A percentile compares a stretch with the other conserved stretches of the same genome.
These are phyloP conservation scores for Salarias fasciatus DNA, from an alignment of 2,797 vertebrate species.

Conservation along the genomic window DNA sequence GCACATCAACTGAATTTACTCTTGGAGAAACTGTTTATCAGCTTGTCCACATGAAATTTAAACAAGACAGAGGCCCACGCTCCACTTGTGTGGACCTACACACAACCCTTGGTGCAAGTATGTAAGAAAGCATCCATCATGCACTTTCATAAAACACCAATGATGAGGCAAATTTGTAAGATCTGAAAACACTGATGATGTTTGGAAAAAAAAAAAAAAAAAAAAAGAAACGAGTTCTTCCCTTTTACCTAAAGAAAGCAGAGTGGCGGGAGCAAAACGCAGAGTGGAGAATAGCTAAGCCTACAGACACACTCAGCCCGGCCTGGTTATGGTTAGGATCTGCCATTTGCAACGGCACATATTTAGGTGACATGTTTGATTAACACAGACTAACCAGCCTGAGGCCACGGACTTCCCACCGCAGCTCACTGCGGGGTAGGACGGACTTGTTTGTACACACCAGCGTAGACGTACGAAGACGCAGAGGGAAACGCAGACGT, in stretches of 20 bases:
- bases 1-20: too few relatives aligned
- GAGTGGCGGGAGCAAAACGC: slow-evolving; percentile 7
- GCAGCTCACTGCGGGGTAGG: slow-evolving; percentile 14
- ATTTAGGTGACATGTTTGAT: slow-evolving; percentile 67
- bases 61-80: too few relatives aligned
- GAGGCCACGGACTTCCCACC: slow-evolving; percentile 39
- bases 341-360: slow-evolving; percentile 52
- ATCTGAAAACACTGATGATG: not conserved
- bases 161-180: too few relatives aligned
- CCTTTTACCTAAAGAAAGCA: slow-evolving; percentile 15
- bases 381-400: slow-evolving; percentile 59
- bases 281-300: slow-evolving; percentile 4
- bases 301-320: slow-evolving; percentile 1
- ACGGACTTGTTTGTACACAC: slow-evolving; percentile 15
- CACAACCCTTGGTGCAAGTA: too few relatives aligned
- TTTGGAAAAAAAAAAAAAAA: not conserved
- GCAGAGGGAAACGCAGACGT: not conserved
- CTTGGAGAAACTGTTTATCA: too few relatives aligned
- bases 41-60: too few relatives aligned
- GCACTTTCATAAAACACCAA: too few relatives aligned
- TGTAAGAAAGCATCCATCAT: too few relatives aligned
- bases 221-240: not conserved
- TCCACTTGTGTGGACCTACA: too few relatives aligned
- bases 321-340: slow-evolving; percentile 36
- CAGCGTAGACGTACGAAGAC: not conserved